These are phyloP conservation scores for Felis catus DNA, from an alignment of 2,113 vertebrate species.

Conservation along the genomic window F.catus_Fca126_mat1.0 CM031411.1:73400501-73401000, in stretches of 20 bases:
- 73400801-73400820: background rate
- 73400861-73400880: background rate
- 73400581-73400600: background rate
- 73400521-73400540: background rate
- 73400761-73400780: background rate
- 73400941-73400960: background rate
- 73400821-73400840: background rate
- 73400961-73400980: background rate
- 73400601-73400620: background rate
- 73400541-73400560: background rate
- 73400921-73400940: background rate
- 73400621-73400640: too few species aligned
- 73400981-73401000: background rate
- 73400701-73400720: background rate
- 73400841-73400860: background rate
- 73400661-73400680: background rate
- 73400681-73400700: background rate
- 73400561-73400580: background rate
- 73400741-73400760: background rate
- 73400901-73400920: background rate
- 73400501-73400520: background rate
- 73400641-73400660: background rate
- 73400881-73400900: background rate
- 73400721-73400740: background rate
- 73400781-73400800: background rate